These are phyloP conservation scores for Eupeodes luniger DNA, from an alignment of 2,888 invertebrate genomes.

Conservation along the genomic window DNA sequence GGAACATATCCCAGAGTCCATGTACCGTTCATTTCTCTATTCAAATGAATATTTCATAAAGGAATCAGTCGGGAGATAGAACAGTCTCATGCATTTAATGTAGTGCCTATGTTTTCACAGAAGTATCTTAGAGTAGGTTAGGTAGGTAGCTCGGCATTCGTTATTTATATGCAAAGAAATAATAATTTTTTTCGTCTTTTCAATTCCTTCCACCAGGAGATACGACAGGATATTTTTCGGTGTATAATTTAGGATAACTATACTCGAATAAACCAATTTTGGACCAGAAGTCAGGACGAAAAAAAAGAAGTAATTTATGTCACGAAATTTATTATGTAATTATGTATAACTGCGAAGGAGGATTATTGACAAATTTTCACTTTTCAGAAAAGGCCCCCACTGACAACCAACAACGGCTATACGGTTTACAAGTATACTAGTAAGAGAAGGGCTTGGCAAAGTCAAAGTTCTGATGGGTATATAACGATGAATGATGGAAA, in stretches of 20 bases:
- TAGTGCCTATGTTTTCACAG: background rate
- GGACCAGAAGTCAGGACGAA: background rate
- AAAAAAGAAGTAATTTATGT: background rate
- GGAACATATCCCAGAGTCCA: background rate
- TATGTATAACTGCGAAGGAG: background rate
- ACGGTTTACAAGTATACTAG: too few relatives aligned
- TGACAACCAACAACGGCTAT: constrained; percentile 14
- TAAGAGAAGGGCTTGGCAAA: background rate
- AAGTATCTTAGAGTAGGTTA: background rate
- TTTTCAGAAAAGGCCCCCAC: constrained; percentile 47
- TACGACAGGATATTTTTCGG: background rate
- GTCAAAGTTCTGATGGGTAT: constrained; percentile 4
- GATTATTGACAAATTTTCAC: constrained; percentile 39
- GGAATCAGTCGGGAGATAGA: constrained; percentile 42
- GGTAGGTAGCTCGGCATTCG: constrained; percentile 18
- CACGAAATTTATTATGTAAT: background rate
- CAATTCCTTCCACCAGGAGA: constrained; percentile 2
- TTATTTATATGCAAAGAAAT: constrained; percentile 43
- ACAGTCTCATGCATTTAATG: constrained; percentile 12
- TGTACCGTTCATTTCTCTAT: constrained; percentile 55
- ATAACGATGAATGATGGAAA: constrained; percentile 55
- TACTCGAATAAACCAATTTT: background rate
- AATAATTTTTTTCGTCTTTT: background rate
- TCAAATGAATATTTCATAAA: constrained; percentile 73
- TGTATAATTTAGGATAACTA: constrained; percentile 8